These are phyloP conservation scores for Tethya wilhelma DNA, from an alignment of 37 sponge, comb jelly and placozoan species.

Conservation along the genomic window DNA sequence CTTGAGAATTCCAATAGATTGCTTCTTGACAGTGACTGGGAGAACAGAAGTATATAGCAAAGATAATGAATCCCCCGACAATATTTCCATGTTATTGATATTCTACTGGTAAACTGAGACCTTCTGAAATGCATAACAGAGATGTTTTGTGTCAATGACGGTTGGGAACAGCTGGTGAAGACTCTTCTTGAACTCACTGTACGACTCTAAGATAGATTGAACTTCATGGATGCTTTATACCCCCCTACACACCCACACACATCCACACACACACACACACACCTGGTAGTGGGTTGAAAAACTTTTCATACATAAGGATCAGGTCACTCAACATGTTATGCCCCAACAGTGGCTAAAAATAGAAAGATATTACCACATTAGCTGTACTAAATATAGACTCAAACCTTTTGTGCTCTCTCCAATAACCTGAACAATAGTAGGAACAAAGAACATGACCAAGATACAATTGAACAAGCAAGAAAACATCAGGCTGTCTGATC, in stretches of 20 bases:
- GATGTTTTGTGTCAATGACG: constrained; percentile 83
- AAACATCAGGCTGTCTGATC: too few relatives aligned
- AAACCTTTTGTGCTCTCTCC: too few relatives aligned
- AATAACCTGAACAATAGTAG: too few relatives aligned
- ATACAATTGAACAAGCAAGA: too few relatives aligned
- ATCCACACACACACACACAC: constrained; percentile 10
- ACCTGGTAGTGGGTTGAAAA: constrained; percentile 77
- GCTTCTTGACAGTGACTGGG: constrained; percentile 6
- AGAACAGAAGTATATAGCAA: background rate
- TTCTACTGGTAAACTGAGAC: too few relatives aligned
- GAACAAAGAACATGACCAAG: too few relatives aligned
- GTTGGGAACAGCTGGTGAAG: constrained; percentile 70
- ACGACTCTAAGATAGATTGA: constrained; percentile 26
- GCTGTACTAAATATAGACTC: background rate
- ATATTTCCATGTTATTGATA: background rate
- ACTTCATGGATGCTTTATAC: too few relatives aligned
- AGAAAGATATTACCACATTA: background rate
- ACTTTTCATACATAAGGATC: constrained; percentile 73
- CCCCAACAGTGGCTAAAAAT: constrained; percentile 72
- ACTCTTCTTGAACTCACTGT: constrained; percentile 67
- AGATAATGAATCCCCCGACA: background rate
- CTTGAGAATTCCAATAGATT: constrained; percentile 35
- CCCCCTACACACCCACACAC: too few relatives aligned
- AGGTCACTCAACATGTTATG: constrained; percentile 89
- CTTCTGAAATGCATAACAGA: constrained; percentile 61